These are phyloP conservation scores for Sebastes nivosus DNA, from an alignment of 2,797 vertebrate species.

Conservation along the genomic window DNA sequence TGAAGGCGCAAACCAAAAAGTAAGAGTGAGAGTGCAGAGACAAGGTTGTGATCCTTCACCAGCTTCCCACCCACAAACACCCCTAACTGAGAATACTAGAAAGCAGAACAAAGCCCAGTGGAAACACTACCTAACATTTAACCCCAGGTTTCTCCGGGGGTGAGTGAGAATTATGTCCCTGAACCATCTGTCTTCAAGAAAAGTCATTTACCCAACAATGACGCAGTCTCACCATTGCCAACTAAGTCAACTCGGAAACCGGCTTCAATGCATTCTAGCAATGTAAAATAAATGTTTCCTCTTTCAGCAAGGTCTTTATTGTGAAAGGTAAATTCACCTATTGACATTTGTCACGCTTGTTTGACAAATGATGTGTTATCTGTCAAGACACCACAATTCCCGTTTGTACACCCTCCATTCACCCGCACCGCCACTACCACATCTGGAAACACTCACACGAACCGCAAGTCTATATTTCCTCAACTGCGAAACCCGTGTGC, in stretches of 20 bases:
- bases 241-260: neutral
- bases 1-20: neutral
- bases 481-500: slow-evolving; percentile 47
- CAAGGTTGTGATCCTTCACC: neutral
- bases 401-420: slow-evolving; percentile 37
- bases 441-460: slow-evolving; percentile 79
- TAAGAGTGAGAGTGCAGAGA: neutral
- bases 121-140: neutral
- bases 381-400: slow-evolving; percentile 62
- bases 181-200: neutral
- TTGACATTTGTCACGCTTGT: slow-evolving; percentile 40
- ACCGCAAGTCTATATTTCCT: slow-evolving; percentile 70
- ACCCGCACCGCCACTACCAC: slow-evolving; percentile 34
- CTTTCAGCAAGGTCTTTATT: slow-evolving; percentile 30
- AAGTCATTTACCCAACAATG: neutral
- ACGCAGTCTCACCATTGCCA: neutral
- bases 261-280: neutral
- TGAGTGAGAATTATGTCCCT: neutral
- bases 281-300: slow-evolving; percentile 32
- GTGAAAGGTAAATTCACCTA: slow-evolving; percentile 24
- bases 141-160: neutral
- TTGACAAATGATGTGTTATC: slow-evolving; percentile 50
- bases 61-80: neutral
- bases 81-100: neutral
- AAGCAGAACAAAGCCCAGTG: neutral